Percentiles rank a stretch among this genome's conserved stretches.
phyloP scores from a whole-genome alignment of 2,113 vertebrate genomes.

The Cephalopterus ornatus region DNA sequence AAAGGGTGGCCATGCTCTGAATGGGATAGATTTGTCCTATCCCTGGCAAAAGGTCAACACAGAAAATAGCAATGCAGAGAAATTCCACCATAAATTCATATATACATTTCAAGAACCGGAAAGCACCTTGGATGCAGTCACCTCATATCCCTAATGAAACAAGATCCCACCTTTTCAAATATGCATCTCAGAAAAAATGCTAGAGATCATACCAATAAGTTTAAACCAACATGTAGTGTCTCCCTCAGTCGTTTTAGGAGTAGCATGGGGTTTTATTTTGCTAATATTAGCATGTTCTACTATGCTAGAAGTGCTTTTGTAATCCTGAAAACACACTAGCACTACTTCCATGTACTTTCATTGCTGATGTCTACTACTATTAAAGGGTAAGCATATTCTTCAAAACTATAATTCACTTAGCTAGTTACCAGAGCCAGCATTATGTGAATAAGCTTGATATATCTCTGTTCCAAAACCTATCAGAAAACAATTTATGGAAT shows the following conservation, averaged over 20 bases:
- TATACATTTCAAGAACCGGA: not conserved
- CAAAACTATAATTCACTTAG: constrained; percentile 59
- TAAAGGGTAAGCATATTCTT: constrained; percentile 29
- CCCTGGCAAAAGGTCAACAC: not conserved
- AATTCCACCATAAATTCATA: not conserved
- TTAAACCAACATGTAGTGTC: not conserved
- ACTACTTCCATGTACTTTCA: not conserved
- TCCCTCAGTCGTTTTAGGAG: not conserved
- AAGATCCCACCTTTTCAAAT: not conserved
- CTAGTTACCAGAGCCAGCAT: constrained; percentile 41
- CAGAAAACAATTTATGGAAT: constrained; percentile 68
- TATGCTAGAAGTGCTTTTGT: not conserved
- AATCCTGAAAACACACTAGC: not conserved
- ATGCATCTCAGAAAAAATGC: not conserved
- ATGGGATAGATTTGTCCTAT: not conserved
- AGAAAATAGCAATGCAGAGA: not conserved
- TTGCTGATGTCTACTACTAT: not conserved
- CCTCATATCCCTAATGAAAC: not conserved
- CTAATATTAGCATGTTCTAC: not conserved
- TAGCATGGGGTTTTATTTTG: not conserved
- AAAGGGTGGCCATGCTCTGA: not conserved
- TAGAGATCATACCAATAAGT: not conserved
- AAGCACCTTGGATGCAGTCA: not conserved
- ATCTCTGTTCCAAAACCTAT: constrained; percentile 46
- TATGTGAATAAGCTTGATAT: constrained; percentile 51